Percentiles rank a stretch among this genome's conserved stretches.
Conservation (phyloP, 2,113 vertebrate species). For the Atractosteus spatula region DNA sequence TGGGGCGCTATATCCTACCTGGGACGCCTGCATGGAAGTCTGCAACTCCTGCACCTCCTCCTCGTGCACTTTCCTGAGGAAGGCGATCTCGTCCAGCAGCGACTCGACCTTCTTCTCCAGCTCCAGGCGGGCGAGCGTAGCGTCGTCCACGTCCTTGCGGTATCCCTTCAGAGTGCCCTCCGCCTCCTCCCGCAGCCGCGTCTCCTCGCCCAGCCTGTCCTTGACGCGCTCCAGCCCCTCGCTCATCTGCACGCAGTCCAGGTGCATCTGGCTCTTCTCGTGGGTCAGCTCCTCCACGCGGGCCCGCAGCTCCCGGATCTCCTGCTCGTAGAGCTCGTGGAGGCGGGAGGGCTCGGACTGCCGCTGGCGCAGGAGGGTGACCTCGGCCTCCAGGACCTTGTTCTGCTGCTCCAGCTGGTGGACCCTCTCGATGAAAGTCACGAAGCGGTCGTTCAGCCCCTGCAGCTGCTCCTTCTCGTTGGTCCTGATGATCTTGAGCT, state of each 20-base stretch:
- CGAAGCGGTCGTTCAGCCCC: slow-evolving; percentile 79
- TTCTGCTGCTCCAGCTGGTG: slow-evolving; percentile 76
- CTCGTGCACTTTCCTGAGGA: slow-evolving; percentile 73
- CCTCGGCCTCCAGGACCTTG: slow-evolving; percentile 72
- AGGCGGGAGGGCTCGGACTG: slow-evolving; percentile 71
- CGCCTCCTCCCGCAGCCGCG: slow-evolving; percentile 60
- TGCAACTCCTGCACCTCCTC: slow-evolving; percentile 75
- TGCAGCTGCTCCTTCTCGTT: slow-evolving; percentile 79
- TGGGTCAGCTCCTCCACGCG: slow-evolving; percentile 68
- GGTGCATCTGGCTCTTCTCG: slow-evolving; percentile 71
- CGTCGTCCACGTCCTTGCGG: slow-evolving; percentile 71
- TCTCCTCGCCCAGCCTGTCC: slow-evolving; percentile 69
- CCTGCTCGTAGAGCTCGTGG: slow-evolving; percentile 73
- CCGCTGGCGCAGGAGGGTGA: slow-evolving; percentile 65
- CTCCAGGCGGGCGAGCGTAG: slow-evolving; percentile 64
- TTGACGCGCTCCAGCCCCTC: slow-evolving; percentile 59
- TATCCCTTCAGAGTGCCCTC: slow-evolving; percentile 62
- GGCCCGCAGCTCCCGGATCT: slow-evolving; percentile 69
- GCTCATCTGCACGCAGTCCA: slow-evolving; percentile 71
- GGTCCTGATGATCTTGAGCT: slow-evolving; percentile 75
- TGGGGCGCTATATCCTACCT: slow-evolving; percentile 48
- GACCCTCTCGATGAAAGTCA: slow-evolving; percentile 76
- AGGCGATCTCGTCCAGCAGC: slow-evolving; percentile 76
- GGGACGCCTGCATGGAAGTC: slow-evolving; percentile 63
- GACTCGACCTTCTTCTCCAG: slow-evolving; percentile 75